Percentiles rank a stretch among this genome's conserved stretches.
These are phyloP conservation scores for Tetramorium simillimum DNA, from an alignment of 1,140 invertebrate genomes.

Conservation along the genomic window DNA sequence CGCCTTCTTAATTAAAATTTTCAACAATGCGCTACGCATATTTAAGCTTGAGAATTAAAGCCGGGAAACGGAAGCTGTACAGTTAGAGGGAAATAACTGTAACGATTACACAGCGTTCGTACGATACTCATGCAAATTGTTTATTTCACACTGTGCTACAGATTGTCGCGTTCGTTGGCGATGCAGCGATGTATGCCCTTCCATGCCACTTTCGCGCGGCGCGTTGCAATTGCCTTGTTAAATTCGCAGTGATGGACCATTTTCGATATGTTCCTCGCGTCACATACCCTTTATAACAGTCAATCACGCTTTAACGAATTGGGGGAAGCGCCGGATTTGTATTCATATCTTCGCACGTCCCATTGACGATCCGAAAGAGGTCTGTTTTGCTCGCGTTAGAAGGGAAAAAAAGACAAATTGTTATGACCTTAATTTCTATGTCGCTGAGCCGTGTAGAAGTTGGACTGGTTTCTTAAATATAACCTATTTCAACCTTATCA, in stretches of 20 bases:
- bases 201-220: not conserved
- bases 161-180: not conserved
- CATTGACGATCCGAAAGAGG: slow-evolving; percentile 14
- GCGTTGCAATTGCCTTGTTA: slow-evolving; percentile 27
- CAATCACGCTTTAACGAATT: slow-evolving; percentile 75
- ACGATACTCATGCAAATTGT: not conserved
- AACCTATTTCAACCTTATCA: not conserved
- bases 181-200: not conserved
- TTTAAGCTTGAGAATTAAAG: not conserved
- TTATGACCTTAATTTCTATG: slow-evolving; percentile 3
- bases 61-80: not conserved
- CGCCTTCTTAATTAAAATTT: not conserved
- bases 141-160: slow-evolving; percentile 7
- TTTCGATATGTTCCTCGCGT: slow-evolving; percentile 62
- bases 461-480: not conserved
- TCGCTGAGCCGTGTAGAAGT: not conserved
- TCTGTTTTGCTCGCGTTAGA: not conserved
- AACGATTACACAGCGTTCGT: not conserved
- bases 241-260: slow-evolving; percentile 34
- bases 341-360: slow-evolving; percentile 35
- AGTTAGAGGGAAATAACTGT: not conserved
- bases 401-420: not conserved
- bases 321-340: slow-evolving; percentile 68
- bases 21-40: not conserved
- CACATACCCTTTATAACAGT: slow-evolving; percentile 61